Base-by-base conservation (phyloP, 2,888 invertebrate genomes). In the Hipparchia sbordonii region DNA sequence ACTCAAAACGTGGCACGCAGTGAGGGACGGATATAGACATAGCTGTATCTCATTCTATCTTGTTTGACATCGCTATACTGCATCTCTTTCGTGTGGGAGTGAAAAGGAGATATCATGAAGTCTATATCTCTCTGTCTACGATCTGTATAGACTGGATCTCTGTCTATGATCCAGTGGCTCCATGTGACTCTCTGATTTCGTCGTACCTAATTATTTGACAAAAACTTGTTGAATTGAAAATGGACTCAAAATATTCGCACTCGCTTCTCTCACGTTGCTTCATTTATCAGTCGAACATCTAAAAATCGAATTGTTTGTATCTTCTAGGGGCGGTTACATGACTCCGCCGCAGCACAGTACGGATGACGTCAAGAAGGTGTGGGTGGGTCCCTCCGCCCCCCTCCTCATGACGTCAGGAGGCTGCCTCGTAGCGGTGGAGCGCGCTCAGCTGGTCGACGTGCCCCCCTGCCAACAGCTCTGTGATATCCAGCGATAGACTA, bases 361-460 rank as follows among this genome's bases (percentile, higher is more conserved):
- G 0, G 89, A 89, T 23, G 93, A 93, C 77, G 91, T 93, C 39
- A 93, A 93, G 80, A 93, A 93, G 75, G 92, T 93, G n/a, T 93
- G 93, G 93, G 89, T 91, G 52, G 92, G 93, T 56, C 81, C 86
- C 0, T 79, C 89, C 0, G 86, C 91, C 1, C 93, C 93, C 0
- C 84, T 93, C 0, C 82, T 93, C 12, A 89, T 93, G 46, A 80
- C 92, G 0, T 90, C 92, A 0, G 89, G 89, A 0, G 93, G 93
- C 2, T 92, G 93, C 78, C 81, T 93, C 33, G 92, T 93, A 54
- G 90, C 91, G 0, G 92, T 93, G 0, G 93, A 93, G 70, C 74
- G 93, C 5, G 93, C 93, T 6, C 91, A 90, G 57, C 85, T 93
- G 10, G 87, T 91, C 54, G 72, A 72, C 46, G 71, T 71, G 39